Evolutionary conservation across 2,888 invertebrate genomes (phyloP).

Genomic region (Drosophila mayaguana): DNA sequence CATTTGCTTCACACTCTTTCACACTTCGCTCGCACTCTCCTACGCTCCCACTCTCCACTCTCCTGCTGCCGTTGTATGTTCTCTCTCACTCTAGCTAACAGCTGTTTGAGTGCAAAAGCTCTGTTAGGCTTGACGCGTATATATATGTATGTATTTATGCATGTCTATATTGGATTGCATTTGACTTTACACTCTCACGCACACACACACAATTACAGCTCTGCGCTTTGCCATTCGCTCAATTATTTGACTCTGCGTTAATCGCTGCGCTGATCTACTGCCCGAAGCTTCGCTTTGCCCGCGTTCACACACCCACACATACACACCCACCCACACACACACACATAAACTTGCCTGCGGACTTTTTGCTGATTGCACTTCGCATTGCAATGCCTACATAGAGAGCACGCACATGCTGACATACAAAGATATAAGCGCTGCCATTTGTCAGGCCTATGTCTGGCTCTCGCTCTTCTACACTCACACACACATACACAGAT

Average conservation of each 20-base stretch:
- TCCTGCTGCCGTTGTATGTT: background rate
- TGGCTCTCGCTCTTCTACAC: slow-evolving; percentile 5
- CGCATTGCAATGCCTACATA: slow-evolving; percentile 18
- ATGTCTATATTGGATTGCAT: background rate
- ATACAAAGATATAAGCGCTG: slow-evolving; percentile 22
- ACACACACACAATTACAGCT: background rate
- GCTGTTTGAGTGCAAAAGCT: slow-evolving; percentile 19
- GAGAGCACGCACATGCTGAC: slow-evolving; percentile 5
- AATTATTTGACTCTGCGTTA: background rate
- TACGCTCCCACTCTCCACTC: background rate
- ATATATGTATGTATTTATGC: background rate
- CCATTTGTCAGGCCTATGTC: slow-evolving; percentile 25
- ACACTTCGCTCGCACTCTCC: background rate
- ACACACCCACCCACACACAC: background rate
- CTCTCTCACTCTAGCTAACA: slow-evolving; percentile 4
- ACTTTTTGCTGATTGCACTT: slow-evolving; percentile 20
- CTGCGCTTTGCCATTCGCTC: slow-evolving; percentile 17
- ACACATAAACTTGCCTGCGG: background rate
- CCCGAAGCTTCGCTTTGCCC: slow-evolving; percentile 12
- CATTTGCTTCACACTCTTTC: slow-evolving; percentile 1
- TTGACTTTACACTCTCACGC: background rate
- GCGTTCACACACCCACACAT: slow-evolving; percentile 14
- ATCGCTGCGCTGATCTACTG: slow-evolving; percentile 4
- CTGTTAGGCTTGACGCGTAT: background rate
- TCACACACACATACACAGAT: slow-evolving; percentile 1